These are phyloP conservation scores for Rhinella marina DNA, from an alignment of 2,797 vertebrate species.

Conservation along the genomic window DNA sequence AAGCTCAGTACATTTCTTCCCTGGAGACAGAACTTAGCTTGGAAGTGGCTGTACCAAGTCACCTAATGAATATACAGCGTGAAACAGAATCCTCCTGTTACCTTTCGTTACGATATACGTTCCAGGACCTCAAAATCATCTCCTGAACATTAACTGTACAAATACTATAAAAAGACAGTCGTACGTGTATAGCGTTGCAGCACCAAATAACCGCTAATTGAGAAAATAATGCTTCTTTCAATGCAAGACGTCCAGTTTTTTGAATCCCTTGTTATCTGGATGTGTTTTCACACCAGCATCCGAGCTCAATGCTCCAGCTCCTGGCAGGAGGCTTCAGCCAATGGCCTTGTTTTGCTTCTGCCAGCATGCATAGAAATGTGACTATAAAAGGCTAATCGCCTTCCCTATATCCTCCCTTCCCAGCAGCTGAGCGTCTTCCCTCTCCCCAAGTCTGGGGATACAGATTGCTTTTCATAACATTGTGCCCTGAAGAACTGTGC, in stretches of 20 bases:
- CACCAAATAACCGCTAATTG: constrained; percentile 54
- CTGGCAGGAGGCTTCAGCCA: constrained; percentile 60
- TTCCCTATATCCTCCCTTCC: constrained; percentile 43
- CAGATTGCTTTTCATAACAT: constrained; percentile 36
- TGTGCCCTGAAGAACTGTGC: constrained; percentile 49
- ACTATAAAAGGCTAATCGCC: constrained; percentile 57
- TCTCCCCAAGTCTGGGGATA: constrained; percentile 40
- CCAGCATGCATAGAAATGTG: constrained; percentile 62
- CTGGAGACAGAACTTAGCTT: constrained; percentile 40
- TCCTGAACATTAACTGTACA: constrained; percentile 23
- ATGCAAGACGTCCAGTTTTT: constrained; percentile 48
- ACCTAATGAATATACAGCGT: constrained; percentile 41
- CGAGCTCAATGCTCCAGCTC: constrained; percentile 57
- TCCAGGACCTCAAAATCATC: not conserved
- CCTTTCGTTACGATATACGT: constrained; percentile 10
- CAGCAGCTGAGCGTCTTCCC: constrained; percentile 28
- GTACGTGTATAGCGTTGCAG: constrained; percentile 17
- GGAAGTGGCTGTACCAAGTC: constrained; percentile 16
- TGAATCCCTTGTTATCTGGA: constrained; percentile 53
- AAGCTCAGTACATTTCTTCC: constrained; percentile 38
- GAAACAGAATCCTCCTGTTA: constrained; percentile 17
- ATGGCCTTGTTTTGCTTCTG: constrained; percentile 58
- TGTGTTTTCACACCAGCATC: constrained; percentile 61
- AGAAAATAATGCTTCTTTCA: constrained; percentile 38
- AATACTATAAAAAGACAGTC: constrained; percentile 31